phyloP scores from a whole-genome alignment of 2,113 vertebrate genomes.

The Oreochromis spilurus region DNA sequence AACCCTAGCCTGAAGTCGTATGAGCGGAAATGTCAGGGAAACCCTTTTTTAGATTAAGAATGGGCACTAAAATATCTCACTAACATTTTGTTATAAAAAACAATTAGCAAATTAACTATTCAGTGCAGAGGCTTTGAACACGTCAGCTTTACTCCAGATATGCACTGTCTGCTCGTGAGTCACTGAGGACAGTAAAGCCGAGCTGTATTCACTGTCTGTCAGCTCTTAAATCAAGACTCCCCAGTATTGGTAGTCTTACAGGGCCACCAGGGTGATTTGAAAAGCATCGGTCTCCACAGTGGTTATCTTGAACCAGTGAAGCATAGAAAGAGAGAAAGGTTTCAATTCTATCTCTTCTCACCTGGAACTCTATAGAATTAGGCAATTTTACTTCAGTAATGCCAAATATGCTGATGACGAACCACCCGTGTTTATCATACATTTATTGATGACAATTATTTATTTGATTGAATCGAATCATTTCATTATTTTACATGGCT shows the following conservation, averaged over 20 bases:
- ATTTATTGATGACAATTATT: conserved; percentile 14
- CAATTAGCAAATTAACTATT: background rate
- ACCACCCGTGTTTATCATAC: background rate
- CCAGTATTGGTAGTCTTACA: conserved; percentile 48
- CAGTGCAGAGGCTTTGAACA: background rate
- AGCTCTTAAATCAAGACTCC: conserved; percentile 51
- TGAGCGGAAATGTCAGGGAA: background rate
- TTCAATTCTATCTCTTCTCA: conserved; percentile 43
- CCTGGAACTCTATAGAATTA: conserved; percentile 23
- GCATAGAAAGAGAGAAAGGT: conserved; percentile 46
- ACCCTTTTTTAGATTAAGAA: background rate
- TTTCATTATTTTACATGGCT: conserved; percentile 11
- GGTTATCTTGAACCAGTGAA: conserved; percentile 59
- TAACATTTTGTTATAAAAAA: background rate
- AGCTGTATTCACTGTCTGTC: conserved; percentile 31
- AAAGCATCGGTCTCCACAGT: conserved; percentile 38
- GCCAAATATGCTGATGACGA: conserved; percentile 25
- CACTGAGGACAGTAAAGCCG: conserved; percentile 16
- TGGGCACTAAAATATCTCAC: background rate
- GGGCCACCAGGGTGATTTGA: conserved; percentile 51
- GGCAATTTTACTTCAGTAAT: conserved; percentile 16
- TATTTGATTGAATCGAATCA: conserved; percentile 18
- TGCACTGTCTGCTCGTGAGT: background rate
- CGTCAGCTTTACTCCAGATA: background rate
- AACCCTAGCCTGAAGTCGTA: rapidly evolving